Conservation (phyloP, 1,140 invertebrate species). For the Cyclargus thomasi region DNA sequence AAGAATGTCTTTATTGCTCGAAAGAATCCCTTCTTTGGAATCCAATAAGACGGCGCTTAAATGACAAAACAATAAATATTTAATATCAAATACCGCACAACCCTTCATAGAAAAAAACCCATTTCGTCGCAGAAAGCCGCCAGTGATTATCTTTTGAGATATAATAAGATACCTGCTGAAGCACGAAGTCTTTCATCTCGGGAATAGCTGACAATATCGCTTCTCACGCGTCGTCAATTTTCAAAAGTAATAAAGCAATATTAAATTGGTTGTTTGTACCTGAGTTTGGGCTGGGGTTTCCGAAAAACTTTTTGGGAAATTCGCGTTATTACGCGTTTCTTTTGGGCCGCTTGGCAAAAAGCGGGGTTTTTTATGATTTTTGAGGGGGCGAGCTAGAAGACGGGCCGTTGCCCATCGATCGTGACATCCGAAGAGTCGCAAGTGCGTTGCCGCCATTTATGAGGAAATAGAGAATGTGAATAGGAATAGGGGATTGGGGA, state of each 20-base stretch:
- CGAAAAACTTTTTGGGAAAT: background rate
- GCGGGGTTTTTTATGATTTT: too few species aligned
- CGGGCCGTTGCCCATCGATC: too few species aligned
- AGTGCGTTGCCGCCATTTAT: too few species aligned
- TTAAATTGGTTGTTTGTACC: conserved; percentile 2
- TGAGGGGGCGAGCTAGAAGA: too few species aligned
- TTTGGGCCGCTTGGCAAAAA: too few species aligned
- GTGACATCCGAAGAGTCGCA: too few species aligned
- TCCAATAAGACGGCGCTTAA: conserved; percentile 7
- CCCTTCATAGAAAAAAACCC: background rate
- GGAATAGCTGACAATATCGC: background rate
- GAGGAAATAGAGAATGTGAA: too few species aligned
- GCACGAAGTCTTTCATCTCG: background rate
- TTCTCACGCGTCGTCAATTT: background rate
- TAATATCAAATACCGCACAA: conserved; percentile 9
- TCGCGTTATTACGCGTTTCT: too few species aligned
- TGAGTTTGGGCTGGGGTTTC: background rate
- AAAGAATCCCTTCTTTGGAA: background rate
- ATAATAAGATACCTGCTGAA: conserved; percentile 5
- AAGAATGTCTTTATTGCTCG: conserved; percentile 12
- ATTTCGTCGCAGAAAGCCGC: background rate
- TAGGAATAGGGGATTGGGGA: too few species aligned
- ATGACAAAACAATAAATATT: conserved; percentile 16
- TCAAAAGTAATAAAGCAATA: conserved; percentile 8
- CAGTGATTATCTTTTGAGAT: conserved; percentile 11